phyloP scores from a whole-genome alignment of 2,888 invertebrate species.

The Acleris holmiana region DNA sequence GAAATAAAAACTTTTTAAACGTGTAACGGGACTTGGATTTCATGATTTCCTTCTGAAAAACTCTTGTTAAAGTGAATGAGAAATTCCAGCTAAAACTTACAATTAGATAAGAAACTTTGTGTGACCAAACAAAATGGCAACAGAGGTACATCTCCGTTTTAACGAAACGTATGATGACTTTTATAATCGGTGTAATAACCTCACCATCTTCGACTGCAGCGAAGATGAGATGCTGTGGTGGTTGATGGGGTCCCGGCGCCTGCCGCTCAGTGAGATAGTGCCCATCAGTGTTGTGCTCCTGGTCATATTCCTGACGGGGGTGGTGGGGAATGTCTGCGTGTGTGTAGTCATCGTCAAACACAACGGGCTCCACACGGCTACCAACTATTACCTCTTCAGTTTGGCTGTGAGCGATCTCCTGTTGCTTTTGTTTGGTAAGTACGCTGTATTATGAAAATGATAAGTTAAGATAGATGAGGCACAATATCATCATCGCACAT shows the following conservation, averaged over 20 bases:
- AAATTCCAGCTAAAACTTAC: no score
- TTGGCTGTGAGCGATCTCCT: slow-evolving; percentile 94
- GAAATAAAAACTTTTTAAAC: no score
- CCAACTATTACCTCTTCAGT: slow-evolving; percentile 96
- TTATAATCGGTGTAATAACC: slow-evolving; percentile 74
- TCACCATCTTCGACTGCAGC: slow-evolving; percentile 82
- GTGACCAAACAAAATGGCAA: slow-evolving; percentile 53
- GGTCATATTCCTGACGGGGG: slow-evolving; percentile 92
- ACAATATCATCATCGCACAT: no score
- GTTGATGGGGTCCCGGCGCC: slow-evolving; percentile 85
- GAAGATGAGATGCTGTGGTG: slow-evolving; percentile 84
- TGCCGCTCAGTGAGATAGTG: slow-evolving; percentile 83
- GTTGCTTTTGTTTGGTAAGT: slow-evolving; percentile 91
- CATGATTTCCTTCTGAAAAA: no score
- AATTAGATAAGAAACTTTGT: no score
- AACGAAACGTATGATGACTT: slow-evolving; percentile 75
- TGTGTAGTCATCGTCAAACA: slow-evolving; percentile 93
- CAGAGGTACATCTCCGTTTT: slow-evolving; percentile 57
- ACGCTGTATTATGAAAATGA: no score
- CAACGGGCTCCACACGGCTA: slow-evolving; percentile 93
- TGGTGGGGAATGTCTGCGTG: slow-evolving; percentile 93
- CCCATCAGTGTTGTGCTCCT: slow-evolving; percentile 89
- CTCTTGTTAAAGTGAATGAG: no score
- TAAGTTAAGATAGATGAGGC: no score
- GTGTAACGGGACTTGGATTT: no score